phyloP scores from a whole-genome alignment of 2,113 vertebrate species.

The Odontesthes bonariensis region DNA sequence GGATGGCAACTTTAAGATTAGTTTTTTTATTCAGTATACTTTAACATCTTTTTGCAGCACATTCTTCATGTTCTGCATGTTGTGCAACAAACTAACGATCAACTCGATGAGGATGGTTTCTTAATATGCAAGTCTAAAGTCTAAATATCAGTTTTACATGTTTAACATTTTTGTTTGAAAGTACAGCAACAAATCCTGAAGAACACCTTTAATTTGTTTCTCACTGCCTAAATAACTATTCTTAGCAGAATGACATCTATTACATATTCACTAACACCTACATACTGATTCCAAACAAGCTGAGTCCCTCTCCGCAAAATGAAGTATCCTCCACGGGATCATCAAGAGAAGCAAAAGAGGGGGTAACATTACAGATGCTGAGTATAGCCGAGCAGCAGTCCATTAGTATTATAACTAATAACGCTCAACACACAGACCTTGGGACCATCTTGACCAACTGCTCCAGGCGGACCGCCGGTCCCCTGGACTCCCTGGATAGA shows the following conservation, averaged over 20 bases:
- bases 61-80: no score
- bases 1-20: no score
- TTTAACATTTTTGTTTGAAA: no score
- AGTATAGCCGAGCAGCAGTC: conserved; percentile 43
- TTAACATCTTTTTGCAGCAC: no score
- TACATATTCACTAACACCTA: conserved; percentile 28
- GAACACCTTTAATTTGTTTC: no score
- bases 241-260: conserved; percentile 12
- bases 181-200: no score
- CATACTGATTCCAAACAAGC: conserved; percentile 46
- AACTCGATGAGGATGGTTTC: no score
- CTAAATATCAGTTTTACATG: no score
- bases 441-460: conserved; percentile 73
- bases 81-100: no score
- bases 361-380: conserved; percentile 28
- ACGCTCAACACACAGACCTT: conserved; percentile 76
- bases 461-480: conserved; percentile 70
- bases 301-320: conserved; percentile 36
- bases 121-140: no score
- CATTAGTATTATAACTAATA: conserved; percentile 75
- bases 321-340: conserved; percentile 47
- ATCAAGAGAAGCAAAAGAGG: conserved; percentile 31
- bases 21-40: no score
- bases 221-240: background rate
- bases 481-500: conserved; percentile 74